A percentile compares a stretch with the other conserved stretches of the same genome.
Evolutionary conservation across 1,140 invertebrate genomes (phyloP).

Genomic region (Aphidius gifuensis): DNA sequence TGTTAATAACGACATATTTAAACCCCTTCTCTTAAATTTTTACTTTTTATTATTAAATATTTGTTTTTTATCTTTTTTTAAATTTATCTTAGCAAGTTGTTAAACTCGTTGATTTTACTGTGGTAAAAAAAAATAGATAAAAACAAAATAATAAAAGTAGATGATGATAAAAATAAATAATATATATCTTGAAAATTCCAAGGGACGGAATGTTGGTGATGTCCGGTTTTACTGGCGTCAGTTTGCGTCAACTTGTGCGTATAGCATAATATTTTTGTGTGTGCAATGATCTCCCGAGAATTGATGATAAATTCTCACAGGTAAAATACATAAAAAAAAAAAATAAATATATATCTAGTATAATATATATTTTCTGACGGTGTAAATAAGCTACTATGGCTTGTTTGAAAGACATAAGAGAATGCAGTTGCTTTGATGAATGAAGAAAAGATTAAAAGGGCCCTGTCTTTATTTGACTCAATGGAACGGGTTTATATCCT

Average conservation of each 20-base stretch:
- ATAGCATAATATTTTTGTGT: constrained; percentile 2
- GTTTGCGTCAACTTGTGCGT: too few species aligned
- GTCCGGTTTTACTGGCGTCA: constrained; percentile 10
- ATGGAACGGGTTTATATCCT: constrained; percentile 18
- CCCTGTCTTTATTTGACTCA: neutral
- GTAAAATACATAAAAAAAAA: neutral
- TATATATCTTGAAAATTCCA: constrained; percentile 15
- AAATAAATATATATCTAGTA: constrained; percentile 11
- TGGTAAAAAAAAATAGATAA: neutral
- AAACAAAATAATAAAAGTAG: neutral
- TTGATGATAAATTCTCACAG: constrained; percentile 5
- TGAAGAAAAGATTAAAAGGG: constrained; percentile 36
- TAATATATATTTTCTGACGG: neutral
- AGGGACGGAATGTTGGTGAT: constrained; percentile 18
- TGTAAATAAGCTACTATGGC: constrained; percentile 9
- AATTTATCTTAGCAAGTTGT: too few species aligned
- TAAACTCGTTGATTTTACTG: too few species aligned
- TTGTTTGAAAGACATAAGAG: constrained; percentile 11
- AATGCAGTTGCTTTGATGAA: constrained; percentile 41
- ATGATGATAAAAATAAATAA: constrained; percentile 11
- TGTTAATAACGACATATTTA: too few species aligned
- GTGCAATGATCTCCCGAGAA: neutral
- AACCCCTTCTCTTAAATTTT: too few species aligned
- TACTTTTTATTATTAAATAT: too few species aligned
- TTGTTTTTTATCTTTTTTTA: too few species aligned